phyloP scores from a whole-genome alignment of 2,797 vertebrate species.

The Geotria australis region DNA sequence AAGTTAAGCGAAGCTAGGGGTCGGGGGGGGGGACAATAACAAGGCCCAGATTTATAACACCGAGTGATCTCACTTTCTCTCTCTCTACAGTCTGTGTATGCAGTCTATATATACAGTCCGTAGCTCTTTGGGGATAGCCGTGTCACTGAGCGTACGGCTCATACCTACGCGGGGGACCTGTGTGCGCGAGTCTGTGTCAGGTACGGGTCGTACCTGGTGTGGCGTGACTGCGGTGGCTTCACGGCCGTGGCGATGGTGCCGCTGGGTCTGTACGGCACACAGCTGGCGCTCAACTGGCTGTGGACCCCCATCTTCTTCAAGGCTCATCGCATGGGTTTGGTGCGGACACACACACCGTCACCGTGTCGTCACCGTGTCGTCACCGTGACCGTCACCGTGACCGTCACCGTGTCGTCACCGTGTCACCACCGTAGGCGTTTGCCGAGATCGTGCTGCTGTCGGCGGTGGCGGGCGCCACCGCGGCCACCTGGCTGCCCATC shows the following conservation, averaged over 20 bases:
- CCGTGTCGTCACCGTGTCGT: no score
- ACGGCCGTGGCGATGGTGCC: slow-evolving; percentile 27
- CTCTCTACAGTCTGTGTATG: no score
- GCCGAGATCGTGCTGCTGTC: slow-evolving; percentile 9
- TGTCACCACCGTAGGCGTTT: slow-evolving; percentile 12
- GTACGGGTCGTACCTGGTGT: slow-evolving; percentile 55
- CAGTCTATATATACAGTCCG: no score
- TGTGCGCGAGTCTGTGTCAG: slow-evolving; percentile 9
- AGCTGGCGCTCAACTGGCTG: slow-evolving; percentile 45
- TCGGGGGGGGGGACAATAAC: no score
- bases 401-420: neutral
- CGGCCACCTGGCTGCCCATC: slow-evolving; percentile 14
- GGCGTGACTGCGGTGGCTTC: slow-evolving; percentile 48
- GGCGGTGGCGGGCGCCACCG: slow-evolving; percentile 10
- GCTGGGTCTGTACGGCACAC: slow-evolving; percentile 36
- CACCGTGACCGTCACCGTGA: no score
- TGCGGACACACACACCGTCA: slow-evolving; percentile 2
- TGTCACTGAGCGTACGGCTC: no score
- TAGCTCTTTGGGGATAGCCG: no score
- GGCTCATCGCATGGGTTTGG: slow-evolving; percentile 28
- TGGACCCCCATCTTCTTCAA: slow-evolving; percentile 45
- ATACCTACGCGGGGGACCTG: no score
- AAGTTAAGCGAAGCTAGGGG: no score
- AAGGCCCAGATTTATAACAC: no score
- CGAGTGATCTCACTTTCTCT: no score